phyloP scores from a whole-genome alignment of 2,113 vertebrate species.

The Peromyscus californicus region DNA sequence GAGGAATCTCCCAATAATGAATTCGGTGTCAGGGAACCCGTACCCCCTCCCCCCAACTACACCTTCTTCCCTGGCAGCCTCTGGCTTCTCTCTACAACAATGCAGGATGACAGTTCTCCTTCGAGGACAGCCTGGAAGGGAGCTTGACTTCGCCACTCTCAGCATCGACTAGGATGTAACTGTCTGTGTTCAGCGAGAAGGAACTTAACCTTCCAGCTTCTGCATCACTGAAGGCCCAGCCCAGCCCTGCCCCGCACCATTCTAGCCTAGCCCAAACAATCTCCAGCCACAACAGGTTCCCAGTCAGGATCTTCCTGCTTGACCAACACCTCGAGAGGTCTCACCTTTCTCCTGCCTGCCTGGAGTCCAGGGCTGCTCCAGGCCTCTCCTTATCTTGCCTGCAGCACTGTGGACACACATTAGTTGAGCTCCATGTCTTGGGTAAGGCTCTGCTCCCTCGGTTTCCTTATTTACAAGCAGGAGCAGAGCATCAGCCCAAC shows the following conservation, averaged over 20 bases:
- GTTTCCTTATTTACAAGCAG: neutral
- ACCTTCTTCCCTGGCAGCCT: constrained; percentile 22
- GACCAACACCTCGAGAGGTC: neutral
- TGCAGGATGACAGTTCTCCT: neutral
- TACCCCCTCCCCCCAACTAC: constrained; percentile 44
- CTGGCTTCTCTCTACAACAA: constrained; percentile 22
- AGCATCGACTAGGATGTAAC: neutral
- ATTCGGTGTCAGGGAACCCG: constrained; percentile 82
- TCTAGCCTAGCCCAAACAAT: neutral
- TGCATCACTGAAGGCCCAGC: neutral
- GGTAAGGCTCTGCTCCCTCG: neutral
- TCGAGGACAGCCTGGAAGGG: neutral
- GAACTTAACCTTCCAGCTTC: neutral
- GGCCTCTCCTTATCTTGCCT: neutral
- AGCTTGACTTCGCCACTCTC: neutral
- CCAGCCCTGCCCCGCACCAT: too few species aligned
- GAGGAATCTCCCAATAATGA: constrained; percentile 83
- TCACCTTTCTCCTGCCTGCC: constrained; percentile 8
- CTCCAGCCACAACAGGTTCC: neutral
- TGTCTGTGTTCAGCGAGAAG: neutral
- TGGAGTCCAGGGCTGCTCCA: neutral
- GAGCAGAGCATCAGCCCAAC: neutral
- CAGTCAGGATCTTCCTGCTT: neutral
- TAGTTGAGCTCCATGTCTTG: too few species aligned
- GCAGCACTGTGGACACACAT: neutral